Base-by-base conservation (phyloP, 2,797 vertebrate genomes). In the Distichodus sexfasciatus region DNA sequence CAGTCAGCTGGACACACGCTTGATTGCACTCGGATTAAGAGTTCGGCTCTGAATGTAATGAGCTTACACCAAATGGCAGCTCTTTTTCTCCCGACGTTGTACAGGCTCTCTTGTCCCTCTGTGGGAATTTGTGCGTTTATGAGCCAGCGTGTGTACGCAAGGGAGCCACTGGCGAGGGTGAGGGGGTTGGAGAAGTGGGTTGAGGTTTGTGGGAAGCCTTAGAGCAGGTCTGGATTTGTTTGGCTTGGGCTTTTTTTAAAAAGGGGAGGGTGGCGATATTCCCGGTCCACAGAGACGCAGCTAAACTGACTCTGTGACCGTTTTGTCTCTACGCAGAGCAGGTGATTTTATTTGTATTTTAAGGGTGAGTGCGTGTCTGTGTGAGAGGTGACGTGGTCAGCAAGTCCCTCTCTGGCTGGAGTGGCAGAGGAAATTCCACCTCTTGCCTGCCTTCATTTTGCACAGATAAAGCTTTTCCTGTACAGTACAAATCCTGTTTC, bases 401-500 rank as follows among this genome's bases (percentile, higher is more conserved):
- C 85, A 86, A 87, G 87, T 88, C 72, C 87, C 83, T 91, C 82
- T 84, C 85, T 78, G 68, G 82, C 82, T 80, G 85, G 80, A 94
- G 90, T 93, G 92, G 90, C 88, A 93, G 87, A 96, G 96, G 96
- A 98, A 97, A 96, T 96, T 94, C 94, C 94, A 94, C 94, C 91
- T 93, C 91, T 92, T 91, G 94, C 85, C 93, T 94, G 92, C 90
- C 94, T 95, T 95, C 92, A 88, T 95, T 94, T 69, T 93, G 91
- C 92, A 92, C 94, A 94, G 96, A 96, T 96, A 96, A 97, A 97
- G 94, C 93, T 90, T 89, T 97, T 97, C 95, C 95, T 96, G 95
- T 95, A 94, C 95, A 94, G 91, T 93, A 93, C 92, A 96, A 95
- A 94, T 94, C 93, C 94, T 92, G 93, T 95, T 97, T 95, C 93